These are phyloP conservation scores for Gambusia yucatana DNA, from an alignment of 2,797 vertebrate genomes.

Conservation along the genomic window DNA sequence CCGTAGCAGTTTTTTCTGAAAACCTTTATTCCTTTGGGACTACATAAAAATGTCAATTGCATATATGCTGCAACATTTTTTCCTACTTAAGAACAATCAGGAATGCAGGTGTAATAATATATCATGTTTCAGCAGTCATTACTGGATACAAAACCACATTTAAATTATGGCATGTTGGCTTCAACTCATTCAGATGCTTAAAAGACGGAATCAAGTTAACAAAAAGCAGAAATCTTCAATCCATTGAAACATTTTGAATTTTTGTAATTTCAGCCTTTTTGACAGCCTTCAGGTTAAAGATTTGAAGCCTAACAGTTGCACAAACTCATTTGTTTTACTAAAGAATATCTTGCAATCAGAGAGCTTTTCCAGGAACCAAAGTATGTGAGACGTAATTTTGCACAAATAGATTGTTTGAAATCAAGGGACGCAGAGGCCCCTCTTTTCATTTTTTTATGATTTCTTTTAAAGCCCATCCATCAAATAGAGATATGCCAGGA, in stretches of 20 bases:
- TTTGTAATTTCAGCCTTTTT: constrained; percentile 11
- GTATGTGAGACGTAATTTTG: constrained; percentile 64
- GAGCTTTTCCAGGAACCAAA: constrained; percentile 62
- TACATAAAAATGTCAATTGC: background rate
- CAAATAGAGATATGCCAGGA: constrained; percentile 73
- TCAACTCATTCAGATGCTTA: background rate
- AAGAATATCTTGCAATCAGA: constrained; percentile 69
- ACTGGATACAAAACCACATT: background rate
- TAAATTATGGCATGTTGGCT: background rate
- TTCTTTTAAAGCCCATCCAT: constrained; percentile 63
- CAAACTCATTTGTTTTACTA: constrained; percentile 59
- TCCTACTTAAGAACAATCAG: background rate
- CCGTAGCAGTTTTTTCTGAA: background rate
- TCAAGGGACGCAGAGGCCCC: constrained; percentile 55
- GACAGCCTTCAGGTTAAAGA: constrained; percentile 39
- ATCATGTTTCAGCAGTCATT: background rate
- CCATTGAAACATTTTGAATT: background rate
- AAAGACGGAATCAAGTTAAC: background rate
- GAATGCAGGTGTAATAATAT: background rate
- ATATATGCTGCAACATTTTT: background rate
- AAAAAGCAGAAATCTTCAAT: background rate
- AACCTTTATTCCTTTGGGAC: background rate
- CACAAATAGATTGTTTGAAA: constrained; percentile 66
- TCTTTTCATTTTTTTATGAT: constrained; percentile 50
- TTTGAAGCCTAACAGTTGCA: constrained; percentile 42